Percentiles rank a stretch among this genome's conserved stretches.
Conservation (phyloP, 2,888 invertebrate genomes). For the Agrotis puta region DNA sequence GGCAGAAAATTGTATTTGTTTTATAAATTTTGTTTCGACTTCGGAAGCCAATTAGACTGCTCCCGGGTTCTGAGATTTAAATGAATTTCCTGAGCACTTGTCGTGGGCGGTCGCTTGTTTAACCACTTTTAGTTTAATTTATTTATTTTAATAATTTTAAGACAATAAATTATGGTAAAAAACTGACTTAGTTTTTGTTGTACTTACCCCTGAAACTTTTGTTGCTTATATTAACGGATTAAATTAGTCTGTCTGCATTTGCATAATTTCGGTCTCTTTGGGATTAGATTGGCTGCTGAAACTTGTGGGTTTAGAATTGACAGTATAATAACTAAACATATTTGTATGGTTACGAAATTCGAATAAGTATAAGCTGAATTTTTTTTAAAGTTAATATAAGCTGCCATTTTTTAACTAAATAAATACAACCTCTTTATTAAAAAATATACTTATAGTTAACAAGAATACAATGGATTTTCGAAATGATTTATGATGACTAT, state of each 20-base stretch:
- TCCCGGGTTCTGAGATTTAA: conserved; percentile 67
- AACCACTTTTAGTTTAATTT: conserved; percentile 66
- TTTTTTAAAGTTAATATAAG: too few species aligned
- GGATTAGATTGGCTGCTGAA: background rate
- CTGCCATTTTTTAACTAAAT: too few species aligned
- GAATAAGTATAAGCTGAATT: too few species aligned
- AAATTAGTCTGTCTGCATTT: conserved; percentile 19
- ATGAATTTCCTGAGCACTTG: conserved; percentile 66
- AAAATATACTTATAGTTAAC: too few species aligned
- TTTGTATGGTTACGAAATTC: too few species aligned
- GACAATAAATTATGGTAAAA: conserved; percentile 67
- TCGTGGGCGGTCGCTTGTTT: conserved; percentile 60
- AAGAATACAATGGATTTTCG: too few species aligned
- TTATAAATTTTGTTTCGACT: conserved; percentile 67
- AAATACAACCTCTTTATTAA: too few species aligned
- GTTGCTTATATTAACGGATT: conserved; percentile 10
- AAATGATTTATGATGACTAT: too few species aligned
- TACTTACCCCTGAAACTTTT: conserved; percentile 16
- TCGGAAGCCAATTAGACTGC: conserved; percentile 68
- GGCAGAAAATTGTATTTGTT: conserved; percentile 62
- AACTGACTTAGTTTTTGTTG: conserved; percentile 44
- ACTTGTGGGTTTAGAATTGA: background rate
- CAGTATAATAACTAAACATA: too few species aligned
- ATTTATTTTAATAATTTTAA: conserved; percentile 73
- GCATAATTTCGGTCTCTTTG: conserved; percentile 28